Evolutionary conservation across 2,888 invertebrate species (phyloP).

Genomic region (Tortrix viridana): DNA sequence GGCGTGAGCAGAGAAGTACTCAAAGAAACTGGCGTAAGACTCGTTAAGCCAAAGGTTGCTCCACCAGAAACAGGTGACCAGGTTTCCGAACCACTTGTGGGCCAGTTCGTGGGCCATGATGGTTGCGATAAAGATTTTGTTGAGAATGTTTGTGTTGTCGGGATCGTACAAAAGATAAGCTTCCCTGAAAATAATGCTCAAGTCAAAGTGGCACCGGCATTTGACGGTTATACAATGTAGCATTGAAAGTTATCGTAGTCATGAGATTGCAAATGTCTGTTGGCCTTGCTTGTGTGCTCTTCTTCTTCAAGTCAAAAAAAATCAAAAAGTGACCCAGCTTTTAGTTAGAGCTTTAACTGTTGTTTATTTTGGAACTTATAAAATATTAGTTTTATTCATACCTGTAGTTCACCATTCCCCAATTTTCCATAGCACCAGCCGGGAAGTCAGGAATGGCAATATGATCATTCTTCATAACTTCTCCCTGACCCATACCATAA

Average conservation of each 20-base stretch:
- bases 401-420: slow-evolving; percentile 93
- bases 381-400: slow-evolving; percentile 49
- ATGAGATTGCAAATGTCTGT: not conserved
- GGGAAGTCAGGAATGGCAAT: slow-evolving; percentile 91
- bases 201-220: too few relatives aligned
- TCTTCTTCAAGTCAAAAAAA: too few relatives aligned
- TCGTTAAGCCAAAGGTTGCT: slow-evolving; percentile 89
- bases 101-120: slow-evolving; percentile 90
- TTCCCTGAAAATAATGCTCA: slow-evolving; percentile 58
- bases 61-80: slow-evolving; percentile 92
- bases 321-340: too few relatives aligned
- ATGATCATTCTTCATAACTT: slow-evolving; percentile 85
- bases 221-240: too few relatives aligned
- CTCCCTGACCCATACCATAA: slow-evolving; percentile 81
- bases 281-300: too few relatives aligned
- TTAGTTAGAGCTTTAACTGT: too few relatives aligned
- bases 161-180: slow-evolving; percentile 77
- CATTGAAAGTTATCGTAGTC: not conserved
- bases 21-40: slow-evolving; percentile 88
- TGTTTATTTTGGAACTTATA: too few relatives aligned
- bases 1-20: slow-evolving; percentile 86
- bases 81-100: slow-evolving; percentile 93
- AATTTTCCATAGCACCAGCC: slow-evolving; percentile 93
- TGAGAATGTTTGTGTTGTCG: slow-evolving; percentile 66
- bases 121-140: slow-evolving; percentile 82